These are phyloP conservation scores for Schrankia costaestrigalis DNA, from an alignment of 2,888 invertebrate genomes.

Conservation along the genomic window DNA sequence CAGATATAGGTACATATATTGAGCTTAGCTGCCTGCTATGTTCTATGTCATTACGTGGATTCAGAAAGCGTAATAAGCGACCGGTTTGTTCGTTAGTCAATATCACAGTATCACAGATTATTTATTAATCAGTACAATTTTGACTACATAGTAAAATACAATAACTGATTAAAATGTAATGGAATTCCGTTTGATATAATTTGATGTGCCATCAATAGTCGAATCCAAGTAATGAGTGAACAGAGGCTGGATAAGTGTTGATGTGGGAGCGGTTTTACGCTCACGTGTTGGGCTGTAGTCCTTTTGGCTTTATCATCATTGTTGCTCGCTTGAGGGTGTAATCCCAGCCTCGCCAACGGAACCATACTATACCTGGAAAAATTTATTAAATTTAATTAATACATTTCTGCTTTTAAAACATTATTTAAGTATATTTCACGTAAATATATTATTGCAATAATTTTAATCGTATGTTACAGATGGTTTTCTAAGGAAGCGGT, in stretches of 20 bases:
- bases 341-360: constrained; percentile 97
- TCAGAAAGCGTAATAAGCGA: constrained; percentile 26
- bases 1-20: constrained; percentile 56
- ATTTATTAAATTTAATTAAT: background rate
- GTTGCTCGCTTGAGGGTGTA: constrained; percentile 93
- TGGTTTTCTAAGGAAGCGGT: too few species aligned
- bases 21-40: constrained; percentile 61
- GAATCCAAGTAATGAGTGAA: constrained; percentile 70
- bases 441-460: too few species aligned
- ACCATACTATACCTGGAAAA: constrained; percentile 92
- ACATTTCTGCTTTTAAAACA: too few species aligned
- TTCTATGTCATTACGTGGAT: constrained; percentile 64
- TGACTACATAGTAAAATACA: constrained; percentile 14
- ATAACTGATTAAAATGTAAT: constrained; percentile 3
- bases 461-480: too few species aligned
- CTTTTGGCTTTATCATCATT: constrained; percentile 95
- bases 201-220: constrained; percentile 11
- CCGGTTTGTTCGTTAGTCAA: constrained; percentile 15
- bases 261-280: constrained; percentile 15
- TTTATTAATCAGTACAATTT: constrained; percentile 30
- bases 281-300: constrained; percentile 78
- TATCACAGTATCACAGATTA: constrained; percentile 34
- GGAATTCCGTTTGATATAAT: constrained; percentile 5
- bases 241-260: constrained; percentile 53
- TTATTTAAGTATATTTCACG: too few species aligned